phyloP scores from a whole-genome alignment of 2,888 invertebrate genomes.

The Drosophila subquinaria region DNA sequence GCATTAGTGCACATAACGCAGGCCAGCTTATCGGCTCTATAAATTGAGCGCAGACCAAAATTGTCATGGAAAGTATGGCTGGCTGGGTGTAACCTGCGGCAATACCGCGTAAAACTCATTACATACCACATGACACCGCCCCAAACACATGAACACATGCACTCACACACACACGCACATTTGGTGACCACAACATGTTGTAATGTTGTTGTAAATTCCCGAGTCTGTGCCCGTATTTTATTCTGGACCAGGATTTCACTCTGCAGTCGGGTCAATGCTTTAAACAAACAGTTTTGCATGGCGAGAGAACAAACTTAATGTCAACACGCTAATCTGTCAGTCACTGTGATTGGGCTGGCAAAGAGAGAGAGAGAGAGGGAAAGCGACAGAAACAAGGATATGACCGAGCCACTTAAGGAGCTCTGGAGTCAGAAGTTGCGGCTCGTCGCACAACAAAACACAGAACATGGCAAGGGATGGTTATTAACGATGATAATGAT shows the following conservation, averaged over 20 bases:
- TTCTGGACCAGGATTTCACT: slow-evolving; percentile 8
- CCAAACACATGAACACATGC: slow-evolving; percentile 4
- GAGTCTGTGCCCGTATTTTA: slow-evolving; percentile 23
- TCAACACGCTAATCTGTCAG: slow-evolving; percentile 71
- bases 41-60: slow-evolving; percentile 58
- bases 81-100: slow-evolving; percentile 43
- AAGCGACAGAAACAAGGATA: slow-evolving; percentile 8
- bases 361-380: background rate
- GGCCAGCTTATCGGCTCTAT: slow-evolving; percentile 63
- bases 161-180: slow-evolving; percentile 4
- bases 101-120: slow-evolving; percentile 73
- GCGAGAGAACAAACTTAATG: slow-evolving; percentile 55
- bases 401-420: slow-evolving; percentile 52
- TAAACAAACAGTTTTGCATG: slow-evolving; percentile 20
- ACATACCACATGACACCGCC: slow-evolving; percentile 60
- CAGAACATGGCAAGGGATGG: slow-evolving; percentile 23
- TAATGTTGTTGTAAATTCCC: slow-evolving; percentile 43
- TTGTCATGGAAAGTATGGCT: slow-evolving; percentile 55
- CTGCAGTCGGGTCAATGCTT: slow-evolving; percentile 24
- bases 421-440: slow-evolving; percentile 39
- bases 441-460: slow-evolving; percentile 51
- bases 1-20: slow-evolving; percentile 60
- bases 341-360: slow-evolving; percentile 30
- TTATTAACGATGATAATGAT: slow-evolving; percentile 33
- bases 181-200: slow-evolving; percentile 71